Evolutionary conservation across 1,140 invertebrate genomes (phyloP).

Genomic region (Pogonus chalceus): DNA sequence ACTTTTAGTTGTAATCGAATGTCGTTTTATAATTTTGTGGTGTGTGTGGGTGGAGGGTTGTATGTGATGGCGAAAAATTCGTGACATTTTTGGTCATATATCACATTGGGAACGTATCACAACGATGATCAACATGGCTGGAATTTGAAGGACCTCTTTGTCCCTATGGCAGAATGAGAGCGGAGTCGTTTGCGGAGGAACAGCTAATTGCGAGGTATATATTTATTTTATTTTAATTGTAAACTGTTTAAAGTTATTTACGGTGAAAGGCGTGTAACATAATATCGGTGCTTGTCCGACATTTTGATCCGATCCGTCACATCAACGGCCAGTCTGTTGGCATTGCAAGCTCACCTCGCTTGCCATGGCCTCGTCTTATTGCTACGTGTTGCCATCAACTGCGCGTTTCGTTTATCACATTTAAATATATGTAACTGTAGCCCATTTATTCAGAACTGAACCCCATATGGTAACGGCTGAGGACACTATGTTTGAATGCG

Average conservation of each 20-base stretch:
- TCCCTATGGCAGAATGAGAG: constrained; percentile 32
- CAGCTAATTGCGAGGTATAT: constrained; percentile 27
- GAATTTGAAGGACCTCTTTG: constrained; percentile 29
- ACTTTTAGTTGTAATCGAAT: constrained; percentile 14
- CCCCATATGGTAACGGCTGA: neutral
- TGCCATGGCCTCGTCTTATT: constrained; percentile 16
- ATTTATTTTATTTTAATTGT: constrained; percentile 1
- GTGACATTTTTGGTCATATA: constrained; percentile 13
- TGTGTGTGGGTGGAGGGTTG: constrained; percentile 18
- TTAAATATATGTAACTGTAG: constrained; percentile 1
- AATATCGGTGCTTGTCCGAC: constrained; percentile 7
- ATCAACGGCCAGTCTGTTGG: neutral
- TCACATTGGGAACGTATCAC: constrained; percentile 24
- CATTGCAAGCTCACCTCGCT: constrained; percentile 13
- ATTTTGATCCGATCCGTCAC: constrained; percentile 13
- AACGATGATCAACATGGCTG: constrained; percentile 30
- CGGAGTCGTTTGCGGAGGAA: constrained; percentile 25
- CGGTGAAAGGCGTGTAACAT: constrained; percentile 5
- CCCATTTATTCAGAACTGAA: neutral
- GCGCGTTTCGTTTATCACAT: constrained; percentile 11
- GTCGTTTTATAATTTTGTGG: constrained; percentile 14
- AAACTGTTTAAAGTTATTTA: neutral
- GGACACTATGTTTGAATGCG: neutral
- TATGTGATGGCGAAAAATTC: constrained; percentile 18
- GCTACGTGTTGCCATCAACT: constrained; percentile 8